A percentile compares a stretch with the other conserved stretches of the same genome.
Evolutionary conservation across 35 echinoderm and acorn worm genomes (phyloP).

Genomic region (Lytechinus variegatus): DNA sequence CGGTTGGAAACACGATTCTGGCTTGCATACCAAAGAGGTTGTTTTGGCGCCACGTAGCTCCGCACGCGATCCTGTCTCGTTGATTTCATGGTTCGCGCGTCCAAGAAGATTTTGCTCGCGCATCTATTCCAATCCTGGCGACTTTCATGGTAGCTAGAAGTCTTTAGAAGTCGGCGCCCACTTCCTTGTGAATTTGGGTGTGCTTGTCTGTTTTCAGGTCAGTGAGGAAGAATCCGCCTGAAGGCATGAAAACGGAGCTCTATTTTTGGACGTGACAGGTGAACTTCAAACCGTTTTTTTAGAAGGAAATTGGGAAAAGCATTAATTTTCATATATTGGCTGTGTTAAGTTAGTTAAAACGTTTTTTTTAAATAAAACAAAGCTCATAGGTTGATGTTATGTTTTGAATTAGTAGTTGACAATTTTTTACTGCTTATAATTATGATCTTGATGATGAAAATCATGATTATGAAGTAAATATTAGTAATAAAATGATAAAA

Average conservation of each 20-base stretch:
- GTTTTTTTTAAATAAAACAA: too few species aligned
- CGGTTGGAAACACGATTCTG: not conserved
- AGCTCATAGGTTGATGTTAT: too few species aligned
- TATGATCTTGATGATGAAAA: too few species aligned
- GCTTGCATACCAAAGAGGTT: constrained; percentile 28
- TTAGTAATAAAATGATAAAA: too few species aligned
- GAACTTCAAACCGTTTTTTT: not conserved
- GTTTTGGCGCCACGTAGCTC: not conserved
- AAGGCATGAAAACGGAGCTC: not conserved
- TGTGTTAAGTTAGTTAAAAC: too few species aligned
- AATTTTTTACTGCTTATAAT: too few species aligned
- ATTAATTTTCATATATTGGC: too few species aligned
- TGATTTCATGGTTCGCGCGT: constrained; percentile 8
- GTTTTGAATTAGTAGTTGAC: too few species aligned
- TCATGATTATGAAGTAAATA: too few species aligned
- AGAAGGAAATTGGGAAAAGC: not conserved
- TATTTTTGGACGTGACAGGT: constrained; percentile 31
- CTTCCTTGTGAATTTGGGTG: not conserved
- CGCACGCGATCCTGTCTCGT: not conserved
- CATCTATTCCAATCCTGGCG: not conserved
- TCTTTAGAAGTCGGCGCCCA: not conserved
- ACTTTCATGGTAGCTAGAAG: constrained; percentile 3
- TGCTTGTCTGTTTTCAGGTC: constrained; percentile 17
- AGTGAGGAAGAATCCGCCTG: not conserved
- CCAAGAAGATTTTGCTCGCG: not conserved